phyloP scores from a whole-genome alignment of 2,888 invertebrate genomes.

The Liopterus haemorrhoidalis region DNA sequence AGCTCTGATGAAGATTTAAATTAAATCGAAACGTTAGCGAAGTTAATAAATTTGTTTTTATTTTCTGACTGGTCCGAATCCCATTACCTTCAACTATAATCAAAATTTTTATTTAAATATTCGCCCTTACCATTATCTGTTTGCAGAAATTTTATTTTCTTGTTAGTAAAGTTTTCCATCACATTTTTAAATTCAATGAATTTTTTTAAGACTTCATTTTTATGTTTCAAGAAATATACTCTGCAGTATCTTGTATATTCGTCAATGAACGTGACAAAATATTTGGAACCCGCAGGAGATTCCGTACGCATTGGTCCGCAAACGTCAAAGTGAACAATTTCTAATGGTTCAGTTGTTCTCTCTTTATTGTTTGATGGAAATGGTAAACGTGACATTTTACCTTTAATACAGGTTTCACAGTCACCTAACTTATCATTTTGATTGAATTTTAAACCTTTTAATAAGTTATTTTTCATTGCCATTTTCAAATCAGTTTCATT shows the following conservation, averaged over 20 bases:
- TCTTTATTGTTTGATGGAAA: background rate
- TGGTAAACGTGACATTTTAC: constrained; percentile 1
- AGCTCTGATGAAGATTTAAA: too few relatives aligned
- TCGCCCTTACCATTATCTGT: constrained; percentile 33
- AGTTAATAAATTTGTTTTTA: too few relatives aligned
- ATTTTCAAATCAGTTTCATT: constrained; percentile 8
- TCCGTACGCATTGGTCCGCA: constrained; percentile 7
- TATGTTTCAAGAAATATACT: constrained; percentile 29
- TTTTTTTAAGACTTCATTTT: constrained; percentile 26
- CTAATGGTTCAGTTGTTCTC: constrained; percentile 9
- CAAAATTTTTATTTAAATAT: constrained; percentile 29
- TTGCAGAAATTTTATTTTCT: constrained; percentile 28
- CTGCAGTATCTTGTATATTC: constrained; percentile 18
- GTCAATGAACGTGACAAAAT: constrained; percentile 1
- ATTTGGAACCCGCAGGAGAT: background rate
- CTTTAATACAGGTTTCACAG: constrained; percentile 7
- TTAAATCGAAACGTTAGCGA: too few relatives aligned
- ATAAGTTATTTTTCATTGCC: constrained; percentile 2
- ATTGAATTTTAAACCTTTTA: constrained; percentile 1
- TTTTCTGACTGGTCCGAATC: too few relatives aligned
- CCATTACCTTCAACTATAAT: constrained; percentile 27
- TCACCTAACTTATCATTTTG: background rate
- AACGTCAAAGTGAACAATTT: constrained; percentile 5
- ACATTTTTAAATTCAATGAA: constrained; percentile 26
- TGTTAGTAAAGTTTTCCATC: constrained; percentile 27